Evolutionary conservation across 1,140 invertebrate genomes (phyloP), one percentile per base, ranked within the genome.

Genomic region (Reticulitermes speratus): DNA sequence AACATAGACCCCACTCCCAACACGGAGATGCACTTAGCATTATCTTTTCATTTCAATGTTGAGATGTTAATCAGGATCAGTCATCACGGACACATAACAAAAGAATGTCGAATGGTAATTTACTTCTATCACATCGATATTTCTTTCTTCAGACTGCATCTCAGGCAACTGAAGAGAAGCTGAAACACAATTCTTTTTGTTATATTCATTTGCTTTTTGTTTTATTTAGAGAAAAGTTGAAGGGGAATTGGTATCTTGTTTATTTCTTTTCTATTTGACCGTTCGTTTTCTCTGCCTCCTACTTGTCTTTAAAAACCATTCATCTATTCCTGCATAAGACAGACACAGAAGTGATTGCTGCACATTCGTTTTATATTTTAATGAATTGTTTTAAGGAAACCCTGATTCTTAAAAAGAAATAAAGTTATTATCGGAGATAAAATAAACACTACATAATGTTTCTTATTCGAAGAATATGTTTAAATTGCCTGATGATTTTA

Each of bases 71-170:
- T 75, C 65, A 30, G 65, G 9, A 30, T 30, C n/a, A 75, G 65
- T 75, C 65, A 75, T 30, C 65, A 75, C n/a, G 65, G 65, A 75
- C n/a, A 75, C 65, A 75, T 30, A 75, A 75, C 65, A 75, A 75
- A 75, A 75, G 65, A 75, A 75, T 30, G 25, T 30, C 65, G 65
- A 75, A 75, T 75, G 65, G 65, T 75, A 75, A 75, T 75, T 55
- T n/a, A 75, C 65, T 30, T 65, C 12, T n/a, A 75, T 75, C 65
- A 75, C 25, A n/a, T n/a, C n/a, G 65, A 75, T 75, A 75, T 75
- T 75, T 75, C 59, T 65, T 23, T 65, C 25, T 8, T 25, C 8
- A 8, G 59, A 23, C 59, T 65, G 59, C 59, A 9, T 65, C 65
- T 75, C 25, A n/a, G 16, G 25, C 14, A 75, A 25, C 65, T 75